Percentiles rank a stretch among this genome's conserved stretches.
Evolutionary conservation across 2,797 vertebrate genomes (phyloP).

Genomic region (Apodemus agrarius): DNA sequence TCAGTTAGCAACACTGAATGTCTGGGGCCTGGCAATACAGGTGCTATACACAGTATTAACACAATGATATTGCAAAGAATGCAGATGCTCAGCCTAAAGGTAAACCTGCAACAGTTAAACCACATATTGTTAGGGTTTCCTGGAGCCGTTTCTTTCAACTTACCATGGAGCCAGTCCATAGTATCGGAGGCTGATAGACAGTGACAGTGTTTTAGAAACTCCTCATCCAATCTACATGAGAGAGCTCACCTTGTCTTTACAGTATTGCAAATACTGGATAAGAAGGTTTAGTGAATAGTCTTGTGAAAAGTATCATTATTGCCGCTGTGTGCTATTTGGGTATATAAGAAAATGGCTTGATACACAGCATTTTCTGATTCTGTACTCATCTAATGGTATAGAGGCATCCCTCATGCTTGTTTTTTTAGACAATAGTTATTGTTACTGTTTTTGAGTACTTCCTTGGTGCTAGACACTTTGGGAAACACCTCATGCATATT

Average conservation of each 20-base stretch:
- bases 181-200: neutral
- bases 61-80: neutral
- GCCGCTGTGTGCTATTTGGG: neutral
- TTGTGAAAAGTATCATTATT: conserved; percentile 12
- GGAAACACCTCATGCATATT: neutral
- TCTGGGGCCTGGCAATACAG: neutral
- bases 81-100: neutral
- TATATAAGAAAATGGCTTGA: neutral
- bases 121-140: neutral
- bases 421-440: neutral
- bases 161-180: neutral
- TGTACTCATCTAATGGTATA: neutral
- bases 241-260: neutral
- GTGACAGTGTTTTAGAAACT: neutral
- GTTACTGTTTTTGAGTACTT: neutral
- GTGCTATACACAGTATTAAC: neutral
- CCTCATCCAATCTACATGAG: neutral
- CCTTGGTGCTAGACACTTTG: neutral
- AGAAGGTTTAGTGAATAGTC: neutral
- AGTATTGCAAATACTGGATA: neutral
- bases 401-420: neutral
- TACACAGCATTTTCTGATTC: neutral
- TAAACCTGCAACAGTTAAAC: neutral
- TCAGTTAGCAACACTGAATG: neutral
- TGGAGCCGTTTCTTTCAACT: neutral